Evolutionary conservation across 2,113 vertebrate species (phyloP).

Genomic region (Cardinalis cardinalis): DNA sequence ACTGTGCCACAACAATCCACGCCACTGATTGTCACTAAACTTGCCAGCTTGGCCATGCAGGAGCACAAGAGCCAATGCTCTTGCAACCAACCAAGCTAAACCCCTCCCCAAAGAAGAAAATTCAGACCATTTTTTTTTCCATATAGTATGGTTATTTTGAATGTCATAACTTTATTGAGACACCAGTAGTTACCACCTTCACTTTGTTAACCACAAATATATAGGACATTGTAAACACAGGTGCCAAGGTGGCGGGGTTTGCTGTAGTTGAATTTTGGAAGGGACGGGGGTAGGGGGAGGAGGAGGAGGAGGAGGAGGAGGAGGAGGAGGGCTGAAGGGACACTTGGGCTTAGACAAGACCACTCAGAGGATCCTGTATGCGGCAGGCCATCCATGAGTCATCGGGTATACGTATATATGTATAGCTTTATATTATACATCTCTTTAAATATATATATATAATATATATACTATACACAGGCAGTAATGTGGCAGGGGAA

Average conservation of each 20-base stretch:
- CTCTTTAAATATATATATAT: constrained; percentile 77
- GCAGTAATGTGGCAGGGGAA: constrained; percentile 63
- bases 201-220: constrained; percentile 79
- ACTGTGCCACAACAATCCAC: too few relatives aligned
- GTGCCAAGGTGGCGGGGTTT: constrained; percentile 48
- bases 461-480: constrained; percentile 81
- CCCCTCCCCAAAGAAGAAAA: background rate
- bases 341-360: constrained; percentile 44
- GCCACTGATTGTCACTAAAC: background rate
- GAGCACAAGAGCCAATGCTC: background rate
- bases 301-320: background rate
- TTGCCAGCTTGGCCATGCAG: background rate
- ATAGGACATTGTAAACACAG: constrained; percentile 69
- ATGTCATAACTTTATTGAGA: constrained; percentile 77
- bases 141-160: constrained; percentile 57
- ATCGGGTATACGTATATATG: constrained; percentile 58
- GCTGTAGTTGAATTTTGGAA: constrained; percentile 22
- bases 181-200: constrained; percentile 80
- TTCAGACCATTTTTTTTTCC: background rate
- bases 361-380: constrained; percentile 58
- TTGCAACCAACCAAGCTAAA: background rate
- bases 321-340: background rate
- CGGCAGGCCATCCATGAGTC: constrained; percentile 59
- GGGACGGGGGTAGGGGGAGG: background rate
- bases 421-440: constrained; percentile 81